phyloP scores from a whole-genome alignment of 2,113 vertebrate species.

The Eudorcas thomsonii region DNA sequence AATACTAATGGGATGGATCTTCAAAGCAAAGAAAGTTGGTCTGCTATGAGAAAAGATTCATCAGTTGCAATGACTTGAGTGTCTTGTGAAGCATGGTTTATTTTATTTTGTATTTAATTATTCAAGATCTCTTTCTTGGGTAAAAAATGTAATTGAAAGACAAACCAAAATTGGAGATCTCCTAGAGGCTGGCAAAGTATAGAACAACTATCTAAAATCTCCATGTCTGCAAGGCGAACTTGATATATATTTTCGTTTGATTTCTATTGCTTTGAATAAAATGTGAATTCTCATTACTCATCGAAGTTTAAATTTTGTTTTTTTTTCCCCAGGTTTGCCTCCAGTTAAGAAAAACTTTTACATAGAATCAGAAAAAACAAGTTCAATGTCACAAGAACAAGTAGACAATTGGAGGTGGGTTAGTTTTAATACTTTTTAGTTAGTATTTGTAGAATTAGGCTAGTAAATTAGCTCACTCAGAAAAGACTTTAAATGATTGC shows the following conservation, averaged over 20 bases:
- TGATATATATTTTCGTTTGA: neutral
- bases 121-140: too few species aligned
- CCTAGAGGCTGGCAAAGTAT: neutral
- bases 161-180: neutral
- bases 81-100: too few species aligned
- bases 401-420: conserved; percentile 89
- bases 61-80: too few species aligned
- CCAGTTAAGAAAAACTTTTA: too few species aligned
- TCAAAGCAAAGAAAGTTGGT: conserved; percentile 16
- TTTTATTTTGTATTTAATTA: too few species aligned
- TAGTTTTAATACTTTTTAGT: conserved; percentile 26
- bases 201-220: neutral
- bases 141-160: conserved; percentile 11
- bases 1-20: neutral
- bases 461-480: neutral
- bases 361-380: conserved; percentile 76
- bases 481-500: neutral
- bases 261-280: neutral
- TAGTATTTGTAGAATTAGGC: neutral
- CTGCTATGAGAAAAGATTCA: neutral
- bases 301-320: neutral
- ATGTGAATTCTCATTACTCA: conserved; percentile 32
- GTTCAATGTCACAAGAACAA: conserved; percentile 85
- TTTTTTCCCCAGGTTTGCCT: too few species aligned
- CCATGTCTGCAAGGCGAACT: neutral